A percentile compares a stretch with the other conserved stretches of the same genome.
Evolutionary conservation across 2,888 invertebrate genomes (phyloP).

Genomic region (Synanthedon myopaeformis): DNA sequence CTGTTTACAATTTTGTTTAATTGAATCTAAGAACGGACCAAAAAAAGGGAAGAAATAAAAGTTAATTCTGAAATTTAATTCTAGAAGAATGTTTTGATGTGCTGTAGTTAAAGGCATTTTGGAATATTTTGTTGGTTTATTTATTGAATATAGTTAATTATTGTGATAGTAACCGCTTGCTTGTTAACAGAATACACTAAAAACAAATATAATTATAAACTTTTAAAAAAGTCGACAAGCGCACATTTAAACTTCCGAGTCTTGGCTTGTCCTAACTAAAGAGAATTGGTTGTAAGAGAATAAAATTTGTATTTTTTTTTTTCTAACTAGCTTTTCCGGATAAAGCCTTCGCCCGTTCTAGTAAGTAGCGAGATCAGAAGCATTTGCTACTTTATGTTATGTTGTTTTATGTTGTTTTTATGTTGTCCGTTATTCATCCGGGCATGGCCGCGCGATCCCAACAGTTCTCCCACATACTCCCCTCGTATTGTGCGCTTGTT

Average conservation of each 20-base stretch:
- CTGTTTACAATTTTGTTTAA: no score
- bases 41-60: no score
- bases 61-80: background rate
- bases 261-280: slow-evolving; percentile 44
- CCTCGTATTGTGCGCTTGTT: slow-evolving; percentile 69
- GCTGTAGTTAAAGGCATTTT: background rate
- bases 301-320: slow-evolving; percentile 49
- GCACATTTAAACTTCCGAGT: slow-evolving; percentile 48
- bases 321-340: slow-evolving; percentile 94
- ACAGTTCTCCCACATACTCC: slow-evolving; percentile 42
- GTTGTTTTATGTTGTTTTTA: slow-evolving; percentile 29
- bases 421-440: slow-evolving; percentile 37
- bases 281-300: slow-evolving; percentile 34
- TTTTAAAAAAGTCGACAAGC: slow-evolving; percentile 55
- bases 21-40: no score
- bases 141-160: slow-evolving; percentile 11
- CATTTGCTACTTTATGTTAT: slow-evolving; percentile 55
- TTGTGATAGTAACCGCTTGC: slow-evolving; percentile 52
- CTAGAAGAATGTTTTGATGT: background rate
- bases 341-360: slow-evolving; percentile 97
- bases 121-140: slow-evolving; percentile 1
- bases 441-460: slow-evolving; percentile 63
- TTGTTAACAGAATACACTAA: slow-evolving; percentile 23
- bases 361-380: slow-evolving; percentile 82
- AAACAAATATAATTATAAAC: slow-evolving; percentile 12